phyloP scores from a whole-genome alignment of 1,140 invertebrate species.

The Coenobita brevimanus region DNA sequence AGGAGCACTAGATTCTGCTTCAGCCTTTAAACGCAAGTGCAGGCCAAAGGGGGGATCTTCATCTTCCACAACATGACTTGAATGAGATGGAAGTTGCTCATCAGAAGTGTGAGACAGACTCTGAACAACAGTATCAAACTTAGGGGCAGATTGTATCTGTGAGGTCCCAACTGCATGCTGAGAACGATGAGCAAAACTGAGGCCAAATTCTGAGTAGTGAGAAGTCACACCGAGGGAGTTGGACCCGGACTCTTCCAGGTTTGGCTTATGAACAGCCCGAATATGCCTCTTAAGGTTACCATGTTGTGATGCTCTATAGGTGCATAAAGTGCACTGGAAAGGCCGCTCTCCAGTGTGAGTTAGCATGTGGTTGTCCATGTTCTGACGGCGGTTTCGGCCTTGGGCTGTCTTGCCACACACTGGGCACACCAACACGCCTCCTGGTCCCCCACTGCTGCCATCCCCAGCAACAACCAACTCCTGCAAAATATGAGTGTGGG shows the following conservation, averaged over 20 bases:
- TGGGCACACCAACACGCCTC: conserved; percentile 59
- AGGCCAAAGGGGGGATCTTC: conserved; percentile 55
- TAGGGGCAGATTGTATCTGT: conserved; percentile 26
- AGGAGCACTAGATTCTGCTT: conserved; percentile 19
- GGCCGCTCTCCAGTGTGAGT: conserved; percentile 67
- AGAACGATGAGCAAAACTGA: neutral
- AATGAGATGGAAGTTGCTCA: neutral
- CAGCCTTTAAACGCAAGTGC: conserved; percentile 51
- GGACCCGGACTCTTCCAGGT: conserved; percentile 19
- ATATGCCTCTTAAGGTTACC: conserved; percentile 67
- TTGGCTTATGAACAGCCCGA: conserved; percentile 55
- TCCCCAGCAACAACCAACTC: conserved; percentile 58
- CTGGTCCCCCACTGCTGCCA: conserved; percentile 36
- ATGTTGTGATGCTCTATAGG: conserved; percentile 63
- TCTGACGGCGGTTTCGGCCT: conserved; percentile 67
- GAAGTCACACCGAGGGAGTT: conserved; percentile 4
- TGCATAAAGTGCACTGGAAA: conserved; percentile 65
- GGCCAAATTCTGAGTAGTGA: conserved; percentile 23
- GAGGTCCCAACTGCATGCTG: neutral
- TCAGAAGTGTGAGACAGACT: conserved; percentile 31
- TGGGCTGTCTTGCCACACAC: conserved; percentile 66
- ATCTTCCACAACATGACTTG: neutral
- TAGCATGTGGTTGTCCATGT: conserved; percentile 68
- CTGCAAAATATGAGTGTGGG: conserved; percentile 60
- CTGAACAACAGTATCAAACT: conserved; percentile 30